These are phyloP conservation scores for Passer domesticus DNA, from an alignment of 2,113 vertebrate genomes.

Conservation along the genomic window DNA sequence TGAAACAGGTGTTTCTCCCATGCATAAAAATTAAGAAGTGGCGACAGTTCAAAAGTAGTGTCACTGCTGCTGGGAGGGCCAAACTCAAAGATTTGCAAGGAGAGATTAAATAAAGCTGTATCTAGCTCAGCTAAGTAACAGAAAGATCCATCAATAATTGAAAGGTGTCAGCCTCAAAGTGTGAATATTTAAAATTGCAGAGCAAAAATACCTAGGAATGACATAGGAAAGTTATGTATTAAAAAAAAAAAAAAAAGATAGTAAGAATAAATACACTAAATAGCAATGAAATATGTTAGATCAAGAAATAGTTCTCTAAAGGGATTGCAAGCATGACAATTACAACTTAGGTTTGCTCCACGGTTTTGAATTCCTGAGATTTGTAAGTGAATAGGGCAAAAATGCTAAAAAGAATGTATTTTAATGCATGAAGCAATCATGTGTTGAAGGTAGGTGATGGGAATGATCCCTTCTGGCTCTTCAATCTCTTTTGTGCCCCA, in stretches of 20 bases:
- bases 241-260: background rate
- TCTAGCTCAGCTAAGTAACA: background rate
- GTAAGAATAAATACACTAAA: background rate
- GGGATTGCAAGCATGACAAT: background rate
- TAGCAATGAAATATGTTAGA: background rate
- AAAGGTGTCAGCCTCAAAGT: background rate
- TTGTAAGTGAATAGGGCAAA: background rate
- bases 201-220: background rate
- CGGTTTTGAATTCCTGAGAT: background rate
- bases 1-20: background rate
- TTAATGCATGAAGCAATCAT: background rate
- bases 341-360: background rate
- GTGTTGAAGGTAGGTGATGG: background rate
- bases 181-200: background rate
- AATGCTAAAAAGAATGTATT: background rate
- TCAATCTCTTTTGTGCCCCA: background rate
- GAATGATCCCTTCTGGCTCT: background rate
- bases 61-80: background rate
- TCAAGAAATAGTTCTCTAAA: background rate
- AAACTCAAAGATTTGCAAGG: background rate
- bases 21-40: background rate
- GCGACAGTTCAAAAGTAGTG: background rate
- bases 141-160: background rate
- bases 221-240: background rate
- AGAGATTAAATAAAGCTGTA: background rate